phyloP scores from a whole-genome alignment of 2,113 vertebrate species.

The Ictalurus punctatus region DNA sequence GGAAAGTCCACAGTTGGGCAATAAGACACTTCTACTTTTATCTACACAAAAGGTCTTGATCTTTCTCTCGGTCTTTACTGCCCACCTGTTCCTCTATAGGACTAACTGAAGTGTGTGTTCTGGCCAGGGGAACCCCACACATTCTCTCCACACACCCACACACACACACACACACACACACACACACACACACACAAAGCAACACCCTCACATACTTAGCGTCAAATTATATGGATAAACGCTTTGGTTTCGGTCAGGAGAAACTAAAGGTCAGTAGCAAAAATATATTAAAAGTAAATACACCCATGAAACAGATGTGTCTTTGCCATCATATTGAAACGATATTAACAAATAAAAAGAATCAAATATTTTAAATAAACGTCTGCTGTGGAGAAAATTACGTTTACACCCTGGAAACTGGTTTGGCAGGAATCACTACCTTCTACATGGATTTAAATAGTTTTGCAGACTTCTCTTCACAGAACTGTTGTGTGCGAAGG shows the following conservation, averaged over 20 bases:
- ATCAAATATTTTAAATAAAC: background rate
- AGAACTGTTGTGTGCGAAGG: background rate
- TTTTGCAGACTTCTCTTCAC: background rate
- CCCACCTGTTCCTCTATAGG: constrained; percentile 38
- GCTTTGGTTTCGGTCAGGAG: background rate
- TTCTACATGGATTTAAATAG: background rate
- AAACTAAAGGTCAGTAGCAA: background rate
- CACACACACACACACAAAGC: background rate
- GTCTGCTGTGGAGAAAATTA: background rate
- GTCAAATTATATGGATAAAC: background rate
- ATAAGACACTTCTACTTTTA: constrained; percentile 31
- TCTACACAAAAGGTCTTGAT: background rate
- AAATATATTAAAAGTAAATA: background rate
- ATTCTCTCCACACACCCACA: background rate
- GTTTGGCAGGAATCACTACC: background rate
- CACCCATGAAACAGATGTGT: background rate
- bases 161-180: no score
- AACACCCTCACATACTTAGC: background rate
- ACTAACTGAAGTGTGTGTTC: constrained; percentile 29
- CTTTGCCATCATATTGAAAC: background rate
- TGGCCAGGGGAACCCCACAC: constrained; percentile 29
- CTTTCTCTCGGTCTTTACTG: background rate
- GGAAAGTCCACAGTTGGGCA: constrained; percentile 57
- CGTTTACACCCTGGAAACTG: background rate
- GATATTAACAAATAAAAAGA: background rate